These are phyloP conservation scores for Rallus crepitans DNA, from an alignment of 2,797 vertebrate species.

Conservation along the genomic window DNA sequence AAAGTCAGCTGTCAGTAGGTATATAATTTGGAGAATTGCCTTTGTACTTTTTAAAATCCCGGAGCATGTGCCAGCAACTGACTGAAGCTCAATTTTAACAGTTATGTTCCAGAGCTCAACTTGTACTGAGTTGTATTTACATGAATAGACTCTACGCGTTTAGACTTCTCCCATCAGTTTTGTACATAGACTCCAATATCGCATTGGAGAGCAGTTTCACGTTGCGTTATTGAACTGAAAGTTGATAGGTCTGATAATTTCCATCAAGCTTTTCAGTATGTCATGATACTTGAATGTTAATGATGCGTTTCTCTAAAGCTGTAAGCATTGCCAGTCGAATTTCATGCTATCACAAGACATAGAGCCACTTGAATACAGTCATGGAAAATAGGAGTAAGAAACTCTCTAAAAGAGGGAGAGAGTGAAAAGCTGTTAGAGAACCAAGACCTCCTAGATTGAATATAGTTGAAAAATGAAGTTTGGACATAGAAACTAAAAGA, in stretches of 20 bases:
- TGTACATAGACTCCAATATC: background rate
- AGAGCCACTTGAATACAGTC: background rate
- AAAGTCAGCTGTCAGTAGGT: constrained; percentile 26
- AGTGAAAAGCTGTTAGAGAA: background rate
- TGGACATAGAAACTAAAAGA: background rate
- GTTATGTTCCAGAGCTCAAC: background rate
- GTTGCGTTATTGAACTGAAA: background rate
- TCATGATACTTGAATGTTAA: background rate
- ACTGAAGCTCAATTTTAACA: constrained; percentile 33
- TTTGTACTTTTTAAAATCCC: constrained; percentile 47
- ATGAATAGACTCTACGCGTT: background rate
- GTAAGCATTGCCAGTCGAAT: background rate
- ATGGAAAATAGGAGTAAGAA: background rate
- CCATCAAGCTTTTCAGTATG: background rate
- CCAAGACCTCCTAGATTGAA: background rate
- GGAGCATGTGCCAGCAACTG: background rate
- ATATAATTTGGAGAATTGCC: constrained; percentile 50
- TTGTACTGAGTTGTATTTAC: background rate
- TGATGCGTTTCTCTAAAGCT: background rate
- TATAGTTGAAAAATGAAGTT: background rate
- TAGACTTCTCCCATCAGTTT: constrained; percentile 8
- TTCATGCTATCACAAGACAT: background rate
- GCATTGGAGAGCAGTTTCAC: background rate
- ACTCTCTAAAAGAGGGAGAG: background rate
- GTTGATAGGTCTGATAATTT: constrained; percentile 13